These are phyloP conservation scores for Trichopoda pennipes DNA, from an alignment of 2,888 invertebrate species.

Conservation along the genomic window DNA sequence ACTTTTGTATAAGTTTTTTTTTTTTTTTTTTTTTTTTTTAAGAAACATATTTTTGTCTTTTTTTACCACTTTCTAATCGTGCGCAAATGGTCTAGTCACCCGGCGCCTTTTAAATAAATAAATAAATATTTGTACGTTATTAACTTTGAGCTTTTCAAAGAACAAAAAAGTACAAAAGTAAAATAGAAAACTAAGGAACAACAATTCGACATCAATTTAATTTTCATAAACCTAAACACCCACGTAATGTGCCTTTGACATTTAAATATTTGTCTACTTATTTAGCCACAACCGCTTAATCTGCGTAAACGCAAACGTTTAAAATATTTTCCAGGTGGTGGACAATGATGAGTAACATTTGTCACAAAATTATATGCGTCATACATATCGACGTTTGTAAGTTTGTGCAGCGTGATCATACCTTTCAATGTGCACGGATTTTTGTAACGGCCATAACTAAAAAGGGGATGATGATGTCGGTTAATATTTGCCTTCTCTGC, in stretches of 20 bases:
- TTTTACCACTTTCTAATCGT: no score
- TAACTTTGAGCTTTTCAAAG: no score
- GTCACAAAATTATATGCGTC: slow-evolving; percentile 78
- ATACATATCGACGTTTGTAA: slow-evolving; percentile 82
- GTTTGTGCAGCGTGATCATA: slow-evolving; percentile 83
- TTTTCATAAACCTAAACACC: slow-evolving; percentile 19
- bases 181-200: background rate
- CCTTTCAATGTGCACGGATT: slow-evolving; percentile 82
- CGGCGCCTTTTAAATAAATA: no score
- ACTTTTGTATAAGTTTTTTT: no score
- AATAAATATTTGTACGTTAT: no score
- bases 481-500: slow-evolving; percentile 83
- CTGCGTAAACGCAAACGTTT: slow-evolving; percentile 74
- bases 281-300: slow-evolving; percentile 58
- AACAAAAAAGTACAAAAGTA: no score
- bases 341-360: slow-evolving; percentile 77
- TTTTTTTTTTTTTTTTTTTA: no score
- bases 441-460: slow-evolving; percentile 81
- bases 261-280: background rate
- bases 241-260: background rate
- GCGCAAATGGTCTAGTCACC: no score
- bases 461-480: slow-evolving; percentile 85
- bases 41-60: no score
- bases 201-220: background rate
- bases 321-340: slow-evolving; percentile 77